Evolutionary conservation across 2,797 vertebrate species (phyloP).

Genomic region (Falco novaeseelandiae): DNA sequence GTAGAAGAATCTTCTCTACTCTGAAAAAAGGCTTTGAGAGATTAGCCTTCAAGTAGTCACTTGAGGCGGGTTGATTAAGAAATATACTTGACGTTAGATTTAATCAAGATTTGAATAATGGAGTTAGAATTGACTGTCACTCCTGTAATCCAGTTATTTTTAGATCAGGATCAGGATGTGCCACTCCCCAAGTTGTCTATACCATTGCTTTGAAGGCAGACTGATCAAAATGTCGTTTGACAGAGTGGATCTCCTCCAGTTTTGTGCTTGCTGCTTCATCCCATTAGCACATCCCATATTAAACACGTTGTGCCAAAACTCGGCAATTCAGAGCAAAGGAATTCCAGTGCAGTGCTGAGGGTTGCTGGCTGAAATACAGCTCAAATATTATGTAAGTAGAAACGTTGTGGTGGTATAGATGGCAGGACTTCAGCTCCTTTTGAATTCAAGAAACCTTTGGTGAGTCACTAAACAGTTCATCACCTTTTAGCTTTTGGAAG

Average conservation of each 20-base stretch:
- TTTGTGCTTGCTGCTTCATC: neutral
- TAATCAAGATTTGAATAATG: constrained; percentile 40
- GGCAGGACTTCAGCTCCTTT: neutral
- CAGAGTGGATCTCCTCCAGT: neutral
- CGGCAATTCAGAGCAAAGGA: neutral
- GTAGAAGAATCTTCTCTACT: neutral
- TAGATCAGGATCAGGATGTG: neutral
- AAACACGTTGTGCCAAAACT: fast-evolving
- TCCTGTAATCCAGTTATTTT: neutral
- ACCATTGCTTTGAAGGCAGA: neutral
- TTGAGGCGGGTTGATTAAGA: constrained; percentile 30
- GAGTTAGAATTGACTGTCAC: neutral
- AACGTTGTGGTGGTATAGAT: neutral
- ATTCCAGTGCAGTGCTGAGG: neutral
- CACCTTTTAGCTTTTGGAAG: neutral
- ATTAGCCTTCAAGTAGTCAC: constrained; percentile 12
- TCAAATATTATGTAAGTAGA: neutral
- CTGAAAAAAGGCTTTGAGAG: constrained; percentile 1
- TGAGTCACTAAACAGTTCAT: neutral
- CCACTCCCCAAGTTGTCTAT: neutral
- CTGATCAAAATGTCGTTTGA: fast-evolving
- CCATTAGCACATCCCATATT: fast-evolving
- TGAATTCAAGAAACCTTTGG: neutral
- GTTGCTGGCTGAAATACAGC: neutral
- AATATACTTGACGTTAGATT: neutral